phyloP scores from a whole-genome alignment of 1,140 invertebrate genomes.

The Drosophila pallidifrons region DNA sequence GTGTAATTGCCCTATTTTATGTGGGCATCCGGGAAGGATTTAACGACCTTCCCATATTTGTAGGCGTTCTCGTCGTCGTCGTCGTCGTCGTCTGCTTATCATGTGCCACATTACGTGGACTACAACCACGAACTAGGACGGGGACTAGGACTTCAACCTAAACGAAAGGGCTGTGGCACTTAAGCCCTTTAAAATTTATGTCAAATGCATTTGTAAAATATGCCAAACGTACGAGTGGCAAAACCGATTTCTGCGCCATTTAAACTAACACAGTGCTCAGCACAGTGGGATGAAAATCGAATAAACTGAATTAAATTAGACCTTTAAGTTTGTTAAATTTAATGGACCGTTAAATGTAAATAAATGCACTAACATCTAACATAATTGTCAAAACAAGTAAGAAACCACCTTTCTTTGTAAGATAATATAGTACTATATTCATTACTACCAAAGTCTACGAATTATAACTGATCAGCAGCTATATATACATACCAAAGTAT shows the following conservation, averaged over 20 bases:
- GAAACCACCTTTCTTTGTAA: too few relatives aligned
- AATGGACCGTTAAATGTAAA: neutral
- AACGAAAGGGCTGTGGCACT: conserved; percentile 39
- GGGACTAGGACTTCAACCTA: too few relatives aligned
- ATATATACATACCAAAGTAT: too few relatives aligned
- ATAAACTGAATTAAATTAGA: neutral
- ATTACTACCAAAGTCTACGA: too few relatives aligned
- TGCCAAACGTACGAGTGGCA: conserved; percentile 76
- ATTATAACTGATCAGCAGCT: too few relatives aligned
- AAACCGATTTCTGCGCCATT: conserved; percentile 75
- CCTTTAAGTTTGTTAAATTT: neutral
- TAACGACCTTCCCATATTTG: conserved; percentile 47
- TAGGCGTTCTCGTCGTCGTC: conserved; percentile 7
- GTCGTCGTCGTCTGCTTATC: conserved; percentile 53
- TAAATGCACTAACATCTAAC: neutral
- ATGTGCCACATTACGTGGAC: conserved; percentile 41
- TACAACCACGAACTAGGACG: neutral
- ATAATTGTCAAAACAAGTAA: too few relatives aligned
- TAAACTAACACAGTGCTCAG: conserved; percentile 51
- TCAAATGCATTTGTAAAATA: conserved; percentile 83
- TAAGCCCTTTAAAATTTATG: conserved; percentile 81
- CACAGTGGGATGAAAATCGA: conserved; percentile 48
- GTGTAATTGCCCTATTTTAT: conserved; percentile 80
- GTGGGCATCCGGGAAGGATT: conserved; percentile 64
- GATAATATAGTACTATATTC: too few relatives aligned